A percentile compares a stretch with the other conserved stretches of the same genome.
Evolutionary conservation across 2,113 vertebrate species (phyloP).

Genomic region (Bubalus kerabau): DNA sequence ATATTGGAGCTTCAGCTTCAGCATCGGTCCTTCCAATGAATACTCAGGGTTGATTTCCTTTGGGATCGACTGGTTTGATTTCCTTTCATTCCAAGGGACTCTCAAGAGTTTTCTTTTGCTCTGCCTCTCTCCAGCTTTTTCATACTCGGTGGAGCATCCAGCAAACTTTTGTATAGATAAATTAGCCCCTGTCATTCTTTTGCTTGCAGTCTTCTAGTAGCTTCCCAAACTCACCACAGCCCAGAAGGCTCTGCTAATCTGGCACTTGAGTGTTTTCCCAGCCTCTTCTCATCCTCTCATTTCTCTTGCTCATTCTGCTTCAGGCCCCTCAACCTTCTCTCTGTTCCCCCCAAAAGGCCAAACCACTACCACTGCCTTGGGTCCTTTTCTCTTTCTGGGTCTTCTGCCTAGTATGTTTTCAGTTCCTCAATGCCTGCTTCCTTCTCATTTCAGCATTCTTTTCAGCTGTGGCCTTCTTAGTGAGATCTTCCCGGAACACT

Average conservation of each 20-base stretch:
- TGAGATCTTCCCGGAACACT: background rate
- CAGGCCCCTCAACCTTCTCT: background rate
- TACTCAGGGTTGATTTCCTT: background rate
- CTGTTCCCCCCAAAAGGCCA: background rate
- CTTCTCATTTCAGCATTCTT: background rate
- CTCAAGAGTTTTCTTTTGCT: background rate
- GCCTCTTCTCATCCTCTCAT: background rate
- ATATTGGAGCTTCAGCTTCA: background rate
- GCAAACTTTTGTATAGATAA: background rate
- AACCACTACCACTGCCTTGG: background rate
- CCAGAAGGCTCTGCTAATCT: background rate
- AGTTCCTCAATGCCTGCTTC: background rate
- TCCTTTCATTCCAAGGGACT: background rate
- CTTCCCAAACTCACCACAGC: background rate
- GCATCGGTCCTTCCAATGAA: background rate
- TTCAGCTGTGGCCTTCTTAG: background rate
- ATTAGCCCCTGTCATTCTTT: background rate
- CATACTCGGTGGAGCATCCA: no score
- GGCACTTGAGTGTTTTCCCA: background rate
- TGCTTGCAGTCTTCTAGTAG: background rate
- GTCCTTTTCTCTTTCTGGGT: background rate
- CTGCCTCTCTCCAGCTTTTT: background rate
- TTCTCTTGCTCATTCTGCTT: background rate
- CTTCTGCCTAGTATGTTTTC: background rate
- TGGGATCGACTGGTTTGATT: background rate